Evolutionary conservation across 92 coral and sea anemone species (phyloP), one percentile per base, ranked within the genome.

Genomic region (Heliopora coerulea): DNA sequence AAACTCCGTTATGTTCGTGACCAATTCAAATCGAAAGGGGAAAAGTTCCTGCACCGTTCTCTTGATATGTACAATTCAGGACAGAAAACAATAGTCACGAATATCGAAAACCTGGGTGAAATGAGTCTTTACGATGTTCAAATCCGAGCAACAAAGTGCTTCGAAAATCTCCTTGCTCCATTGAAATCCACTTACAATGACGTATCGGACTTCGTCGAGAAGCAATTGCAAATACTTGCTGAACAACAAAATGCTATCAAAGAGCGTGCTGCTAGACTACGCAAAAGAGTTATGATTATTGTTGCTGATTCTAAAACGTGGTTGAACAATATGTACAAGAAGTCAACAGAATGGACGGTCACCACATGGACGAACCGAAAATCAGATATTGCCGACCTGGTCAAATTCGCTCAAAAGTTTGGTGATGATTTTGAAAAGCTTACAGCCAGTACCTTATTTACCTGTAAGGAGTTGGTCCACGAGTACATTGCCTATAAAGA

Each of bases 111-210:
- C 26, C 10, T 70, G 19, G 63, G 77, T 19, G 63, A 70, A 52
- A 21, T 54, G 50, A 52, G 63, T 25, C 56, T 70, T 32, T 23
- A 70, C 54, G 77, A 70, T 54, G 33, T 70, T 9, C 61, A 70
- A 20, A 33, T 58, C 20, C 40, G 49, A 30, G 27, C 34, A 28
- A 20, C 31, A 15, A 57, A 54, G 25, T 30, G n/a, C 64, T 12
- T 70, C 15, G 37, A 21, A 23, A 52, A 18, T 18, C 20, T 67
- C 54, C 34, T 70, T 24, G 63, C 26, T 23, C 77, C 77, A 2
- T 32, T 35, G 23, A 33, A 52, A 33, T 49, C 49, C 50, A 58
- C 77, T 18, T 70, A 54, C 62, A 33, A 17, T 8, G 63, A 70
- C n/a, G 9, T 70, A 28, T 70, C 63, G 34, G 27, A 34, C 33